A percentile compares a stretch with the other conserved stretches of the same genome.
Evolutionary conservation across 2,888 invertebrate genomes (phyloP).

Genomic region (Leucozona laternaria): DNA sequence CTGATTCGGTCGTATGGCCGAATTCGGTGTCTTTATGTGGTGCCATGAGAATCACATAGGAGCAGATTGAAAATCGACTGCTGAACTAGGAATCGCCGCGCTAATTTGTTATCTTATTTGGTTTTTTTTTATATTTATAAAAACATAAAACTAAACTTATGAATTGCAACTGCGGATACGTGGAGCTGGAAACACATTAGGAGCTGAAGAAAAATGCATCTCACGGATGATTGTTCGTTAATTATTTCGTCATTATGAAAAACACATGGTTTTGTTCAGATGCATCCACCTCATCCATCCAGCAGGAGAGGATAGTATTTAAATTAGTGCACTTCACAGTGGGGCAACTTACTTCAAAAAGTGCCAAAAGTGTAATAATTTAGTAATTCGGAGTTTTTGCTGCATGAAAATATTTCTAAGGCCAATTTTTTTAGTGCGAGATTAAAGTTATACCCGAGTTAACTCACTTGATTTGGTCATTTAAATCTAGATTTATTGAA

Average conservation of each 20-base stretch:
- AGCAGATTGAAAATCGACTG: background rate
- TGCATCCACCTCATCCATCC: conserved; percentile 19
- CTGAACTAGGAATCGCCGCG: conserved; percentile 33
- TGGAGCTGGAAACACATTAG: background rate
- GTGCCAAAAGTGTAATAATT: background rate
- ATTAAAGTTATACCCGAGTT: too few species aligned
- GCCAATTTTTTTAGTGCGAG: too few species aligned
- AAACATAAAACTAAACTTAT: background rate
- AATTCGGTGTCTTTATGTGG: background rate
- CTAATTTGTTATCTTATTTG: conserved; percentile 53
- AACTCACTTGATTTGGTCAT: too few species aligned
- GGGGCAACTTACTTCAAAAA: background rate
- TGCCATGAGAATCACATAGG: conserved; percentile 46
- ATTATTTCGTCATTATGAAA: conserved; percentile 82
- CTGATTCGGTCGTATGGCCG: background rate
- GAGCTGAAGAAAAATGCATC: conserved; percentile 51
- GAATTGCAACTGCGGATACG: background rate
- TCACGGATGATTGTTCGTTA: conserved; percentile 75
- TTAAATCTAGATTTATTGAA: too few species aligned
- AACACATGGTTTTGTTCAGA: conserved; percentile 81
- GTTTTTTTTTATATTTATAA: conserved; percentile 7
- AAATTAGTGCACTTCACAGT: background rate
- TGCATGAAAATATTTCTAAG: too few species aligned
- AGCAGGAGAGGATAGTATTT: background rate
- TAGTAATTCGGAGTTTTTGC: background rate